phyloP scores from a whole-genome alignment of 23 tunicate species.

The Styela plicata region DNA sequence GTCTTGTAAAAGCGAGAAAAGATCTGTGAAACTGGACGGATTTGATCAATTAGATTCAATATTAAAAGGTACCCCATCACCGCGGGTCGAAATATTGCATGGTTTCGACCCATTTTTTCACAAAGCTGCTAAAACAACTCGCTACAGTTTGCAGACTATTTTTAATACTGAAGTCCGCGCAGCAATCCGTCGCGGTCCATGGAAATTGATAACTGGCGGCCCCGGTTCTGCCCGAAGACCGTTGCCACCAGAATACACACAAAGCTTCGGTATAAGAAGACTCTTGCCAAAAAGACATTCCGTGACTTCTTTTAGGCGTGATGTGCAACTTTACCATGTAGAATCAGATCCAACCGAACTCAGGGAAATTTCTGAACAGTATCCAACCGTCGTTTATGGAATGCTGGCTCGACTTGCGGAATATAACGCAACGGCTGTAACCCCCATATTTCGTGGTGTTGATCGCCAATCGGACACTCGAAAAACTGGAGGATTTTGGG shows the following conservation, averaged over 20 bases:
- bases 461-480: conserved; percentile 4
- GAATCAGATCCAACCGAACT: conserved; percentile 42
- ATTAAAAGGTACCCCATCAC: background rate
- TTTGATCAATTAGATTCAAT: conserved; percentile 55
- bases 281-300: background rate
- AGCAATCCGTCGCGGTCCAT: conserved; percentile 48
- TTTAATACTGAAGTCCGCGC: conserved; percentile 55
- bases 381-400: conserved; percentile 46
- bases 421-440: conserved; percentile 57
- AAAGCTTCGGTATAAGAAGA: background rate
- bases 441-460: conserved; percentile 17
- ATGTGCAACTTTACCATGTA: conserved; percentile 36
- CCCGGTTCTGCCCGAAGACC: conserved; percentile 27
- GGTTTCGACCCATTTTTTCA: conserved; percentile 56
- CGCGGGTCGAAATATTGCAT: conserved; percentile 52
- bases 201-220: conserved; percentile 58
- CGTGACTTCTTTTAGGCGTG: background rate
- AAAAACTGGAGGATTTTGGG: background rate
- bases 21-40: conserved; percentile 51
- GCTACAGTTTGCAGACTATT: background rate
- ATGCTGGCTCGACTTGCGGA: conserved; percentile 44
- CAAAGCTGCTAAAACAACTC: conserved; percentile 2
- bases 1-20: conserved; percentile 37
- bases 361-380: conserved; percentile 32
- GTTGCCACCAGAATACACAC: conserved; percentile 42